phyloP scores from a whole-genome alignment of 2,797 vertebrate species.

The Centropyge bicolor region DNA sequence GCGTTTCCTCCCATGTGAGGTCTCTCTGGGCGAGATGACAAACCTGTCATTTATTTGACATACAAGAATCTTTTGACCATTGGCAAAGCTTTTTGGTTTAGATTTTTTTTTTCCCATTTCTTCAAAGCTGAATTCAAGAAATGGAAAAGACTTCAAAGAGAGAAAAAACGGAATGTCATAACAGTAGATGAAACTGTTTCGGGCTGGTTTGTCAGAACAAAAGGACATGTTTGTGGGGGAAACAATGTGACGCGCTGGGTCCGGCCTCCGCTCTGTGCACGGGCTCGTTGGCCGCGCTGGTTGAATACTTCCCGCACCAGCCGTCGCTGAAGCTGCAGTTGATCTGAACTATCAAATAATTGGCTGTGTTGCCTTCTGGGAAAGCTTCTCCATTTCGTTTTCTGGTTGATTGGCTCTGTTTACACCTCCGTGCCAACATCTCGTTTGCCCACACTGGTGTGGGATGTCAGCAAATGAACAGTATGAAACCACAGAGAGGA shows the following conservation, averaged over 20 bases:
- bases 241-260: slow-evolving; percentile 28
- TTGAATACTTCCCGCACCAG: slow-evolving; percentile 55
- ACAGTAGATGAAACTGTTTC: slow-evolving; percentile 24
- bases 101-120: background rate
- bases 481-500: slow-evolving; percentile 33
- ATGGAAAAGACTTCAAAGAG: slow-evolving; percentile 8
- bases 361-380: slow-evolving; percentile 65
- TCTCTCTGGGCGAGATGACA: slow-evolving; percentile 35
- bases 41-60: slow-evolving; percentile 34
- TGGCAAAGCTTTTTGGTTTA: slow-evolving; percentile 1
- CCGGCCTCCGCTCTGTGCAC: slow-evolving; percentile 42
- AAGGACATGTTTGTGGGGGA: slow-evolving; percentile 20
- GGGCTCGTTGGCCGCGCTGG: slow-evolving; percentile 58
- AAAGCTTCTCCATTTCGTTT: slow-evolving; percentile 67
- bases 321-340: slow-evolving; percentile 42
- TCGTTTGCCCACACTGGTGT: slow-evolving; percentile 56
- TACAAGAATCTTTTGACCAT: slow-evolving; percentile 29
- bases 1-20: slow-evolving; percentile 7
- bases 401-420: slow-evolving; percentile 71
- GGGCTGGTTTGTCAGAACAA: slow-evolving; percentile 6
- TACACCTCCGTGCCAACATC: slow-evolving; percentile 55
- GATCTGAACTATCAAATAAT: slow-evolving; percentile 72
- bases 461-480: slow-evolving; percentile 52
- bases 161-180: slow-evolving; percentile 7
- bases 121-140: slow-evolving; percentile 34